These are phyloP conservation scores for Crotalus tigris DNA, from an alignment of 2,113 vertebrate species.

Conservation along the genomic window DNA sequence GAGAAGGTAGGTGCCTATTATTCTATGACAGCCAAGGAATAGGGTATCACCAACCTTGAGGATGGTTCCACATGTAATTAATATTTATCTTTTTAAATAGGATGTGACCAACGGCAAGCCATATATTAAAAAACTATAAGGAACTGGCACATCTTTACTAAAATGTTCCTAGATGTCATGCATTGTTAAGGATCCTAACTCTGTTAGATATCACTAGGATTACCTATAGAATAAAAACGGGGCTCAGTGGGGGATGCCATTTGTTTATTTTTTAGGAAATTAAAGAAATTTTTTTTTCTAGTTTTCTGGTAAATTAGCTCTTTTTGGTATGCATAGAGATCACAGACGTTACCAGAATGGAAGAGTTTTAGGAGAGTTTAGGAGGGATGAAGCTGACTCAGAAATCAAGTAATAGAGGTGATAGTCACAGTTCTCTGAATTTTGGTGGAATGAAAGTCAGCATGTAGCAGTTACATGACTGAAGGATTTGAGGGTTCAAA, in stretches of 20 bases:
- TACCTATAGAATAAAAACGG: not conserved
- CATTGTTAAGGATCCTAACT: not conserved
- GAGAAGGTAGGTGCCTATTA: conserved; percentile 5
- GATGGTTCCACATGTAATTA: not conserved
- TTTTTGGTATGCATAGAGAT: not conserved
- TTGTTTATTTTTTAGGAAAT: not conserved
- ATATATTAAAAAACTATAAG: not conserved
- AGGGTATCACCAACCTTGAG: not conserved
- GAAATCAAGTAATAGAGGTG: not conserved
- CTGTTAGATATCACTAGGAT: not conserved
- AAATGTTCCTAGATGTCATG: not conserved
- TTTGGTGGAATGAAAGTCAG: not conserved
- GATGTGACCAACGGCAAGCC: not conserved
- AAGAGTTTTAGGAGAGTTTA: no score
- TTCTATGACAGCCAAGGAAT: not conserved
- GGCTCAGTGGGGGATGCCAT: no score
- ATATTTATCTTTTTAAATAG: not conserved
- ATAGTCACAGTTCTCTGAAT: not conserved
- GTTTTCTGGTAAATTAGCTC: not conserved
- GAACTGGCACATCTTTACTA: not conserved
- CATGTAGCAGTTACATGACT: not conserved
- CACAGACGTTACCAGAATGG: not conserved
- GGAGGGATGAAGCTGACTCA: not conserved
- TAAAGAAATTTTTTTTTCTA: not conserved
- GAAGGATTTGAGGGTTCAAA: not conserved